phyloP scores from a whole-genome alignment of 2,797 vertebrate species.

The Harpagifer antarcticus region DNA sequence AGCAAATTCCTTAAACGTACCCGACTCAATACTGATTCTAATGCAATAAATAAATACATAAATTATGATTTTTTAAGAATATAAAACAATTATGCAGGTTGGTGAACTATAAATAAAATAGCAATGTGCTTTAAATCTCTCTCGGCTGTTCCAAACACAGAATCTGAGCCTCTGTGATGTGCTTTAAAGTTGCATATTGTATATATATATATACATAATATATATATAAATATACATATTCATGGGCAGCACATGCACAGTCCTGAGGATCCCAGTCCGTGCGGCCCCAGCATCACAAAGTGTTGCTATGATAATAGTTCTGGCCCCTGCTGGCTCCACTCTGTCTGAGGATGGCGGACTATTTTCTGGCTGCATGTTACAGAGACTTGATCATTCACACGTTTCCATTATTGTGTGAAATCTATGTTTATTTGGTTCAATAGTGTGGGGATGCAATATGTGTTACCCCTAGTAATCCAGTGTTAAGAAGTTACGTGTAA shows the following conservation, averaged over 20 bases:
- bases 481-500: neutral
- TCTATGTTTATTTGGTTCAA: neutral
- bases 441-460: neutral
- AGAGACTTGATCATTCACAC: conserved; percentile 2
- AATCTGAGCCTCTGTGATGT: neutral
- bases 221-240: no score
- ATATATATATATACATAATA: no score
- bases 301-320: conserved; percentile 25
- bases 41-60: no score
- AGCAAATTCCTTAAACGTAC: no score
- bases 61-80: neutral
- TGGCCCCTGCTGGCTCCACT: conserved; percentile 54
- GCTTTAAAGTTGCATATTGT: neutral
- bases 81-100: neutral
- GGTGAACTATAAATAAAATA: conserved; percentile 9
- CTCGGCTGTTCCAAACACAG: conserved; percentile 12
- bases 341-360: conserved; percentile 46
- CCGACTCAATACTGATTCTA: no score
- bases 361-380: conserved; percentile 29
- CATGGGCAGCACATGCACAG: neutral
- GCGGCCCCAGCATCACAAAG: conserved; percentile 15
- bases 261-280: neutral
- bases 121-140: conserved; percentile 2
- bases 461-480: neutral
- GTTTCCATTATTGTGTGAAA: neutral